Evolutionary conservation across 2,113 vertebrate genomes (phyloP).

Genomic region (Opisthocomus hoazin): DNA sequence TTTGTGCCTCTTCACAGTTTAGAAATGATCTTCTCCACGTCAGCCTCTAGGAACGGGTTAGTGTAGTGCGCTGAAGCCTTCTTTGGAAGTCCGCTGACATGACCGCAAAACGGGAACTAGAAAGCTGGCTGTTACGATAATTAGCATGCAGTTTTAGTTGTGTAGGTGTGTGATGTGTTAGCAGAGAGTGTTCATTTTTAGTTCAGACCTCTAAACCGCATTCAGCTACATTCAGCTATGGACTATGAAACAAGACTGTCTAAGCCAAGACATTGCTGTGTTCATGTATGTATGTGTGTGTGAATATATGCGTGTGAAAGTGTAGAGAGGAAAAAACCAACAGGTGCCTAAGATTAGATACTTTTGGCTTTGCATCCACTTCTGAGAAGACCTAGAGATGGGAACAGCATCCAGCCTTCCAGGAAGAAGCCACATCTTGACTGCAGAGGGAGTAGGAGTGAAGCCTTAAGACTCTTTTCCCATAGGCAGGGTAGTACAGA

Average conservation of each 20-base stretch:
- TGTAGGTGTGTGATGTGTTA: not conserved
- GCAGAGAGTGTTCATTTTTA: not conserved
- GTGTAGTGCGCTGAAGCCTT: not conserved
- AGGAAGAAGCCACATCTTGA: not conserved
- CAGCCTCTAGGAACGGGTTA: not conserved
- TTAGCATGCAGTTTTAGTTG: not conserved
- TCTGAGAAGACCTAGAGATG: not conserved
- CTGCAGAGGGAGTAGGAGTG: not conserved
- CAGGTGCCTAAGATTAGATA: not conserved
- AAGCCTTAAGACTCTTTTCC: not conserved
- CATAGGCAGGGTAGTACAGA: not conserved
- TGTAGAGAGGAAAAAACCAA: not conserved
- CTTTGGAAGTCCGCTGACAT: not conserved
- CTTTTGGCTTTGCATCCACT: not conserved
- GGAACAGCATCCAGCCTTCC: not conserved
- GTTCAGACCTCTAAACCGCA: not conserved
- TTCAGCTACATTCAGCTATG: not conserved
- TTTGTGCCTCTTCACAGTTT: not conserved
- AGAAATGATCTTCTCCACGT: not conserved
- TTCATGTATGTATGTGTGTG: accelerated
- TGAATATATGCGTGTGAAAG: not conserved
- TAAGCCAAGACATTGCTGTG: not conserved
- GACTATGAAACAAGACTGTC: not conserved
- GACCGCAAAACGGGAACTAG: not conserved
- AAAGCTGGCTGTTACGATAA: not conserved